Conservation (phyloP, 1,140 invertebrate genomes). For the Caenorhabditis brenneri region DNA sequence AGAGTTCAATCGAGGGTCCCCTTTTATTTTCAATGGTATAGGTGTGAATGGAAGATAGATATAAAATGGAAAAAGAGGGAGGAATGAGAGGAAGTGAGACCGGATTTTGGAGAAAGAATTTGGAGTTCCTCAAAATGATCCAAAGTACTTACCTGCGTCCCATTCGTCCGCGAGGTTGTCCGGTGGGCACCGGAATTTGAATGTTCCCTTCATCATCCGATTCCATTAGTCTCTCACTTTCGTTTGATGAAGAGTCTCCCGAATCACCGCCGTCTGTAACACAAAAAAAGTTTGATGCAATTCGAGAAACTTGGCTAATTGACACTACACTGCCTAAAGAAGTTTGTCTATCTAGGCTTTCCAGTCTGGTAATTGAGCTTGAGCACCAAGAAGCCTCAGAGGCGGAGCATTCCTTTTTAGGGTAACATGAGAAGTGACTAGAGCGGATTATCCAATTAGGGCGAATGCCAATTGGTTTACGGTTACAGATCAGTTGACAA, state of each 20-base stretch:
- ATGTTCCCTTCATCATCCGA: conserved; percentile 57
- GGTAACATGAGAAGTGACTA: background rate
- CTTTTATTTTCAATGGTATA: background rate
- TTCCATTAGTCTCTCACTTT: conserved; percentile 57
- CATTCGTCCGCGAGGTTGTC: conserved; percentile 50
- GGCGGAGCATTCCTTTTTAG: conserved; percentile 26
- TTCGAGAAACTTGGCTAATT: background rate
- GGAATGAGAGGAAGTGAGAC: background rate
- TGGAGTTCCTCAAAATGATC: background rate
- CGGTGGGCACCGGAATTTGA: conserved; percentile 55
- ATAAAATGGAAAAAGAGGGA: background rate
- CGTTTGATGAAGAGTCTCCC: conserved; percentile 52
- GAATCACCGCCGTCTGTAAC: conserved; percentile 55
- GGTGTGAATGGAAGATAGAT: conserved; percentile 4
- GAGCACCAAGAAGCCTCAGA: background rate
- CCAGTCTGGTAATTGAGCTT: conserved; percentile 31
- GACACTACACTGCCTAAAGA: background rate
- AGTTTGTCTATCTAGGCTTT: background rate
- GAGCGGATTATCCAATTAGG: conserved; percentile 31
- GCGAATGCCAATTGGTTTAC: conserved; percentile 23
- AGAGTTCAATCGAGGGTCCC: background rate
- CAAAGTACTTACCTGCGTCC: conserved; percentile 54
- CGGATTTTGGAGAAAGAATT: background rate
- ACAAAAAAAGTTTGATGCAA: background rate
- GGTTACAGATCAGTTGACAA: conserved; percentile 18